Percentiles rank a stretch among this genome's conserved stretches.
These are phyloP conservation scores for Drosophila imparisetae DNA, from an alignment of 2,888 invertebrate genomes.

Conservation along the genomic window DNA sequence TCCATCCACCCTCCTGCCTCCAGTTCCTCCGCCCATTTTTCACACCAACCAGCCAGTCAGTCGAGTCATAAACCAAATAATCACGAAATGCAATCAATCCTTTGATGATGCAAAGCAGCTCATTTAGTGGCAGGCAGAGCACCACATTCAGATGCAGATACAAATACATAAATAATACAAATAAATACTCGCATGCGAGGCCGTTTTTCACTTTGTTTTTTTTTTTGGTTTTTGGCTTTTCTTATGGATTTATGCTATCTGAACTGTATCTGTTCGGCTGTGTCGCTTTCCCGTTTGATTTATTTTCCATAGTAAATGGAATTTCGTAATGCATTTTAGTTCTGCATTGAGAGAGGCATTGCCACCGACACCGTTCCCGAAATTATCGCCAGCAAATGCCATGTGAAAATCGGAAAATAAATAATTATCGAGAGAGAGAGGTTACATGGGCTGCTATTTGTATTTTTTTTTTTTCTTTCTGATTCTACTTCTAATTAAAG, in stretches of 20 bases:
- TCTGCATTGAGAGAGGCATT: conserved; percentile 58
- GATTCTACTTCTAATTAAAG: conserved; percentile 69
- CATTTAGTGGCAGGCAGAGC: conserved; percentile 20
- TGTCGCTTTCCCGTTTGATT: conserved; percentile 73
- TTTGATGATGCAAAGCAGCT: conserved; percentile 56
- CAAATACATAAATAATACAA: conserved; percentile 71
- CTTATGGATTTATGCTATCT: conserved; percentile 2
- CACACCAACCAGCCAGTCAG: conserved; percentile 1
- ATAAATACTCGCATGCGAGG: conserved; percentile 47
- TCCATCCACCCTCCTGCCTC: conserved; percentile 3
- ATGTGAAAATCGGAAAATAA: conserved; percentile 74
- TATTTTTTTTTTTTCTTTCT: conserved; percentile 5
- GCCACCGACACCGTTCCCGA: conserved; percentile 35
- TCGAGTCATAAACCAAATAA: conserved; percentile 49
- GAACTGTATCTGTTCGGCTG: conserved; percentile 23
- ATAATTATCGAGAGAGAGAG: conserved; percentile 69
- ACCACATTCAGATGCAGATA: conserved; percentile 13
- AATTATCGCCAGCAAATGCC: conserved; percentile 65
- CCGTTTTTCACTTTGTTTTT: conserved; percentile 44
- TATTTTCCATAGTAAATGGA: conserved; percentile 77
- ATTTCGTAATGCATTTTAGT: conserved; percentile 80
- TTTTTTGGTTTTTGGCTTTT: conserved; percentile 29
- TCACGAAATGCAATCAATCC: conserved; percentile 75
- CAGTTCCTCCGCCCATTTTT: conserved; percentile 1
- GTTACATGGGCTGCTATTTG: conserved; percentile 45